Evolutionary conservation across 2,888 invertebrate genomes (phyloP), one percentile per base, ranked within the genome.

Genomic region (Drosophila diplacantha): DNA sequence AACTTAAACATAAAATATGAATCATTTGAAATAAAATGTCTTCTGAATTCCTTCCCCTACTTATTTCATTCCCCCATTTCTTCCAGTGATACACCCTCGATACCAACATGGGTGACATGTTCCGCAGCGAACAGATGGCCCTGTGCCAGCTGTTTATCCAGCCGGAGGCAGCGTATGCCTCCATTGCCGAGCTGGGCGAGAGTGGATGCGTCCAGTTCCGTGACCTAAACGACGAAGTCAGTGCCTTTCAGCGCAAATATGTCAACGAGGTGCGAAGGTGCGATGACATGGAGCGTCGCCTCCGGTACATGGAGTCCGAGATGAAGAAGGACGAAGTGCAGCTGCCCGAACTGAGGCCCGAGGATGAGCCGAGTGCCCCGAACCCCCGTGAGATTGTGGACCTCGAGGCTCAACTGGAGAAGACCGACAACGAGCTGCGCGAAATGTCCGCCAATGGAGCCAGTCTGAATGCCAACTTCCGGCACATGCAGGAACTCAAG

Each of bases 71-170:
- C 9, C 11, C 5, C 8, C 12, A 4, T 18, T 20, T 24, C 5
- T 41, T 63, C 2, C 52, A 67, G 58, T 64, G 11, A 57, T 35
- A 29, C 22, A 51, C 49, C 38, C 24, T 50, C 51, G 44, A 56
- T 62, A 49, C n/a, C 77, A 77, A 26, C 56, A 94, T 94, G 94
- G 93, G 93, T 89, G 91, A 93, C 80, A 91, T 96, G 91, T 96
- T 96, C 89, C 92, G 96, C 69, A 95, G 96, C 88, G 96, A 96
- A 88, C 93, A 95, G 89, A 97, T 97, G 96, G 93, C 93, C 65
- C 89, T 96, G 82, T 95, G 96, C 91, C 98, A 98, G 90, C 92
- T 98, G 89, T 98, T 96, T 90, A 94, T 98, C 81, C 97, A 98
- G 89, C 96, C 96, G 20, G 98, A 98, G 90, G 95, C 97, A 32